Conservation (phyloP, 2,797 vertebrate species). For the Natrix natrix region DNA sequence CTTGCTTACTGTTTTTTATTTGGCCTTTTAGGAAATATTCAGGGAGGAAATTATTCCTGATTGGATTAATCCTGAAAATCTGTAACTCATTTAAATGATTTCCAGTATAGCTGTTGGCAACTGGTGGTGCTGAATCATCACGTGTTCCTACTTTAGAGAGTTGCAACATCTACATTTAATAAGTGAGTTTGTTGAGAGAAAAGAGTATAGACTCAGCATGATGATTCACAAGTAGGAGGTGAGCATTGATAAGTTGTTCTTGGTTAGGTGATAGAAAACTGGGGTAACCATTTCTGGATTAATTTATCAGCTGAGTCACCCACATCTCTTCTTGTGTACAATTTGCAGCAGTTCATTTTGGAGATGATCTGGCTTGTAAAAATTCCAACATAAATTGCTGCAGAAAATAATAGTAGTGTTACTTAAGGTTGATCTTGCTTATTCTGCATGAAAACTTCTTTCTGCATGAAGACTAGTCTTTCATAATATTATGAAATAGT, state of each 20-base stretch:
- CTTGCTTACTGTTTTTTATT: not conserved
- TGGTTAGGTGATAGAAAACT: not conserved
- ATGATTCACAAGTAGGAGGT: not conserved
- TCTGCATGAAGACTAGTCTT: not conserved
- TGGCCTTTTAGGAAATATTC: not conserved
- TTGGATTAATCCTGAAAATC: not conserved
- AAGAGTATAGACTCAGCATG: fast-evolving
- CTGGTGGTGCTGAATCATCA: not conserved
- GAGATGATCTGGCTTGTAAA: not conserved
- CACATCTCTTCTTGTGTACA: not conserved
- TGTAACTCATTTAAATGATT: slow-evolving; percentile 6
- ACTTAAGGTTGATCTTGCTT: not conserved
- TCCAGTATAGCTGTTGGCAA: not conserved
- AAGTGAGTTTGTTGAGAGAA: not conserved
- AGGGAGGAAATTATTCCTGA: not conserved
- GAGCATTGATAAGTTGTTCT: not conserved
- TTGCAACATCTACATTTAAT: slow-evolving; percentile 1
- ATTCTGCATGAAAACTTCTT: not conserved
- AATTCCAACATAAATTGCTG: not conserved
- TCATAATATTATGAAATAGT: not conserved
- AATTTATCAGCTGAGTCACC: slow-evolving; percentile 16
- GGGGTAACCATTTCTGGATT: not conserved
- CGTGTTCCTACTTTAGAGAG: not conserved
- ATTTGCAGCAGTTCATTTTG: not conserved
- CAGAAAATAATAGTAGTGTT: not conserved